Percentiles rank a stretch among this genome's conserved stretches.
Conservation (phyloP, 2,888 invertebrate species). For the Leptodirus hochenwartii region DNA sequence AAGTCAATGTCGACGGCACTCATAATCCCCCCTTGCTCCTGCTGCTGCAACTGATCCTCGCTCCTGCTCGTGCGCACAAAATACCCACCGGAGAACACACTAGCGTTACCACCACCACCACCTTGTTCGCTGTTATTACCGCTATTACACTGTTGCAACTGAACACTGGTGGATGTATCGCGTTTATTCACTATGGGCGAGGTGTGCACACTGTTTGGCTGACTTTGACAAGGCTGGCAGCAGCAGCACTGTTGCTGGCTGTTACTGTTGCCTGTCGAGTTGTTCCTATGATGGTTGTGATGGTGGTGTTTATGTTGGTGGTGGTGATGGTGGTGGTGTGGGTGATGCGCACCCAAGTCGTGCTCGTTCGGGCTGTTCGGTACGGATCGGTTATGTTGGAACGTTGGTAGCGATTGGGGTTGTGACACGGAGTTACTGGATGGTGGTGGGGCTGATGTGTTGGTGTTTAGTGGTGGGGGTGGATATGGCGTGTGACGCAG, state of each 20-base stretch:
- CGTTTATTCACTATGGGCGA: too few relatives aligned
- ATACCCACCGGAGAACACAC: too few relatives aligned
- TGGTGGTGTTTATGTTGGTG: too few relatives aligned
- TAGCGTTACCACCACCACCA: too few relatives aligned
- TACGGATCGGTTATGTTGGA: slow-evolving; percentile 46
- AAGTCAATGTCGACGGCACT: slow-evolving; percentile 80
- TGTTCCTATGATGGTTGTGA: neutral
- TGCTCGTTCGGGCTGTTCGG: slow-evolving; percentile 51
- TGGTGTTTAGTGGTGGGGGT: too few relatives aligned
- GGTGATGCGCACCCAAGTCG: slow-evolving; percentile 34
- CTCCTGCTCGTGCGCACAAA: slow-evolving; percentile 78
- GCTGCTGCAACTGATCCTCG: slow-evolving; percentile 77
- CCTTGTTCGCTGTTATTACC: slow-evolving; percentile 7
- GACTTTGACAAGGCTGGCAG: too few relatives aligned
- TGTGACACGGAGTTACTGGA: slow-evolving; percentile 24
- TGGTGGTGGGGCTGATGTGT: slow-evolving; percentile 23
- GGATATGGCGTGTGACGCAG: too few relatives aligned
- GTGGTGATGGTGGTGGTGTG: too few relatives aligned
- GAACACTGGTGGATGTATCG: slow-evolving; percentile 8
- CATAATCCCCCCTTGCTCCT: slow-evolving; percentile 60
- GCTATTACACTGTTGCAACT: slow-evolving; percentile 29
- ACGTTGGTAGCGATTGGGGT: too few relatives aligned
- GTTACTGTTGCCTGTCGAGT: neutral
- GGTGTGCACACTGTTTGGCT: too few relatives aligned
- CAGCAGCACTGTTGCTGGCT: slow-evolving; percentile 12